Evolutionary conservation across 2,797 vertebrate species (phyloP).

Genomic region (Phaenicophaeus curvirostris): DNA sequence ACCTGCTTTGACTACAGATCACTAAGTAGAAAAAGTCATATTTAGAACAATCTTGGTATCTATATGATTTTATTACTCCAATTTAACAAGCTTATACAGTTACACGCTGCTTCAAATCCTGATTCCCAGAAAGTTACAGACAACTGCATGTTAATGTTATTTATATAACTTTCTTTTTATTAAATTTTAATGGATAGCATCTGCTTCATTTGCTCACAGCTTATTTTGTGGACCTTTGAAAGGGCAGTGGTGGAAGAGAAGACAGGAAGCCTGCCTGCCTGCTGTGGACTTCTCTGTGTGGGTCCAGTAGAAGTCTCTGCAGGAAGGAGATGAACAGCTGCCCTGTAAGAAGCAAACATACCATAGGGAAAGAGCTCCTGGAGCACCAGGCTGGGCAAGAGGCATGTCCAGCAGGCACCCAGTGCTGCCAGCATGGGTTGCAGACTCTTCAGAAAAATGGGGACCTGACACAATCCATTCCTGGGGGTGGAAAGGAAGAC

Average conservation of each 20-base stretch:
- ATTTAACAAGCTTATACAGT: background rate
- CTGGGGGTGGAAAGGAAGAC: background rate
- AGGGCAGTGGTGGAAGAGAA: background rate
- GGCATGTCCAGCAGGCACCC: background rate
- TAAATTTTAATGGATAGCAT: conserved; percentile 68
- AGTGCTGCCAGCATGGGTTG: background rate
- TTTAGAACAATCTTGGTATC: background rate
- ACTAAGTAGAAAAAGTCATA: background rate
- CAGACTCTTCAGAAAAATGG: background rate
- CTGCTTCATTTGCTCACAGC: conserved; percentile 27
- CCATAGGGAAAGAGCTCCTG: background rate
- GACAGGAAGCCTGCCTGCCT: background rate
- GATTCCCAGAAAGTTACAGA: conserved; percentile 4
- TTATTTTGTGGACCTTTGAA: background rate
- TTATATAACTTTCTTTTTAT: conserved; percentile 60
- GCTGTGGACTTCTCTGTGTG: background rate
- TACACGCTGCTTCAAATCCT: background rate
- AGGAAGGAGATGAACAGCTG: background rate
- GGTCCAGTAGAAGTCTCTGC: background rate
- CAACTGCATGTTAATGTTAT: conserved; percentile 16
- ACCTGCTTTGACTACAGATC: background rate
- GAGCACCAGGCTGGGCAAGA: background rate
- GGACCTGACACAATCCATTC: background rate
- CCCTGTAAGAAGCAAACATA: background rate
- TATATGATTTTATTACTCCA: background rate